Percentiles rank a stretch among this genome's conserved stretches.
phyloP scores from a whole-genome alignment of 2,797 vertebrate genomes.

The Rhincodon typus region DNA sequence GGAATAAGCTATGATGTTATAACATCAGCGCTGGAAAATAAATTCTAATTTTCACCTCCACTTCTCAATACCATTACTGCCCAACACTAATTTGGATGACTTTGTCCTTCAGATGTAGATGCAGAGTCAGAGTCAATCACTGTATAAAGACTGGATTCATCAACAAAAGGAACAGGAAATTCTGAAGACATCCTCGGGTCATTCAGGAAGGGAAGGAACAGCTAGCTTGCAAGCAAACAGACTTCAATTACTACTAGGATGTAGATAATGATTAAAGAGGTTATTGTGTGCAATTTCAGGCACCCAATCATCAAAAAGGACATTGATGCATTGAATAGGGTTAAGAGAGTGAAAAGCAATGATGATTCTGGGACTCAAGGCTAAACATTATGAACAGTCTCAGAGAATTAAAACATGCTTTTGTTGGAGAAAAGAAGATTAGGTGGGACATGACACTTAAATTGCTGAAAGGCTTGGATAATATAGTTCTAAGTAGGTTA shows the following conservation, averaged over 20 bases:
- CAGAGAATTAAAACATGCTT: not conserved
- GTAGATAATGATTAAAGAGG: not conserved
- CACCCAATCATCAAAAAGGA: slow-evolving; percentile 8
- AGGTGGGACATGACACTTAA: not conserved
- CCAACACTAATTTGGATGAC: not conserved
- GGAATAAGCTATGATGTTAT: not conserved
- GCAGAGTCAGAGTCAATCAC: not conserved
- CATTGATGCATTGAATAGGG: not conserved
- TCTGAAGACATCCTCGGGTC: not conserved
- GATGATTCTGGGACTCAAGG: slow-evolving; percentile 10
- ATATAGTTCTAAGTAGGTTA: slow-evolving; percentile 22
- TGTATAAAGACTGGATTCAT: not conserved
- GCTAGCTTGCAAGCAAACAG: not conserved
- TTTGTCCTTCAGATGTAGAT: not conserved
- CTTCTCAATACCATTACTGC: not conserved
- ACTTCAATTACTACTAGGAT: not conserved
- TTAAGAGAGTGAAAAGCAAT: slow-evolving; percentile 5
- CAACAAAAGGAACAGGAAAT: not conserved
- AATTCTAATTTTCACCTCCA: not conserved
- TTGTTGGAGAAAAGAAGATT: not conserved
- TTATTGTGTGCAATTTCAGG: not conserved
- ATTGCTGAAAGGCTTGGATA: slow-evolving; percentile 26
- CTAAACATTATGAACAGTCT: slow-evolving; percentile 9
- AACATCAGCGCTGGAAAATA: not conserved
- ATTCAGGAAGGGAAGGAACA: not conserved